phyloP scores from a whole-genome alignment of 2,797 vertebrate genomes.

The Graptemys geographica region DNA sequence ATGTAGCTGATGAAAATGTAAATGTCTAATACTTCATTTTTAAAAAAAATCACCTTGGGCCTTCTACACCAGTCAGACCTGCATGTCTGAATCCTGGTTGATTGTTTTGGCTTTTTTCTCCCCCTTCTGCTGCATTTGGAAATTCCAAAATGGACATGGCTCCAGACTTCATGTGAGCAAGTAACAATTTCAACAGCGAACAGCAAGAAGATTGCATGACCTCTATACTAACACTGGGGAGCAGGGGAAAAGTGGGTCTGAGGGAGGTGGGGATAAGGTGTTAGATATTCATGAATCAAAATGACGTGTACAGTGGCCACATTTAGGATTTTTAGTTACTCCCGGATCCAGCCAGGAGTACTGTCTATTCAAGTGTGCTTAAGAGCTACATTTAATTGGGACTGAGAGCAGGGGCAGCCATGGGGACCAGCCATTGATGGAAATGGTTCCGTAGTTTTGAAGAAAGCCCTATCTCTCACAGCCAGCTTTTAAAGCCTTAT shows the following conservation, averaged over 20 bases:
- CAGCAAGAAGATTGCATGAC: background rate
- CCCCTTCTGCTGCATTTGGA: background rate
- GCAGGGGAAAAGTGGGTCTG: background rate
- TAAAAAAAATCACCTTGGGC: rapidly evolving
- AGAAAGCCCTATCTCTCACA: background rate
- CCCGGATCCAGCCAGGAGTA: background rate
- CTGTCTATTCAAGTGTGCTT: background rate
- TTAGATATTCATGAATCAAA: background rate
- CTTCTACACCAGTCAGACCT: background rate
- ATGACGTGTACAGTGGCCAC: background rate
- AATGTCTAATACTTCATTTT: background rate
- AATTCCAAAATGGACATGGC: background rate
- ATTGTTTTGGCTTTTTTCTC: background rate
- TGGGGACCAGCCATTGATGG: background rate
- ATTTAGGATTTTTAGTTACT: background rate
- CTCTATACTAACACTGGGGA: background rate
- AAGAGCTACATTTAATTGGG: background rate
- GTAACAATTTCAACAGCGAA: background rate
- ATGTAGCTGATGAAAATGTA: background rate
- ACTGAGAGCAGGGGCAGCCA: background rate
- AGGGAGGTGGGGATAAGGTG: background rate
- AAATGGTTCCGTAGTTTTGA: background rate
- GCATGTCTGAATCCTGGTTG: background rate
- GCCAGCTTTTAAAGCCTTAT: background rate
- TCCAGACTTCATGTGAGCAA: background rate